Evolutionary conservation across 2,888 invertebrate genomes (phyloP), one percentile per base, ranked within the genome.

Genomic region (Pseudococcus viburni): DNA sequence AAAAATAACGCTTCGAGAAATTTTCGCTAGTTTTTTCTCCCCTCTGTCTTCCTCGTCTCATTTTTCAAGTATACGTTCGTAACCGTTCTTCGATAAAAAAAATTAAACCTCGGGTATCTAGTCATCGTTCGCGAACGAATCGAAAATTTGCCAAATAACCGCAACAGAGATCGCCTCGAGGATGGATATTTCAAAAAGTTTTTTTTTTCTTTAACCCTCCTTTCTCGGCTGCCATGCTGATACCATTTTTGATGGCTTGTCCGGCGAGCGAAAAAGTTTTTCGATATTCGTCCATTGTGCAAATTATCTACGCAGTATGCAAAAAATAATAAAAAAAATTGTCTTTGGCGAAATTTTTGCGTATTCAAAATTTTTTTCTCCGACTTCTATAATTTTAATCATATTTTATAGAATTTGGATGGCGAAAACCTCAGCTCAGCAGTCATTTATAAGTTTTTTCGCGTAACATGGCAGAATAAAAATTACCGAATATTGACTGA

Each of bases 1-100:
- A 80, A 80, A 80, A 80, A 80, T 15, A 73, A 73, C 68, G 80
- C 80, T 80, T 80, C n/a, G 80, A n/a, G 42, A 80, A 80, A 80
- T 80, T 80, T 80, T 80, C 42, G 9, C 80, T 22, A 17, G 12
- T 73, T 73, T 73, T 33, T 73, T 33, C 12, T 33, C 19, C 19
- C 19, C n/a, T 11, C 9, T 19, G 5, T 11, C 68, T 15, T 77
- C 39, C 15, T 33, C 26, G 26, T 33, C 26, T 3, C 26, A 33
- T 33, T 33, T 33, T 33, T 33, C 26, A 33, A 33, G 19, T 12
- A 8, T 19, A 73, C 42, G 80, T 26, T 80, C 80, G 42, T 42
- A 80, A 80, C n/a, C 39, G 42, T 80, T 80, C 73, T 80, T 42
- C 80, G 42, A 80, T 73, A 80, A 42, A 80, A 80, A 80, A 80